Base-by-base conservation (phyloP, 2,797 vertebrate species). In the Gephyroberyx darwinii region DNA sequence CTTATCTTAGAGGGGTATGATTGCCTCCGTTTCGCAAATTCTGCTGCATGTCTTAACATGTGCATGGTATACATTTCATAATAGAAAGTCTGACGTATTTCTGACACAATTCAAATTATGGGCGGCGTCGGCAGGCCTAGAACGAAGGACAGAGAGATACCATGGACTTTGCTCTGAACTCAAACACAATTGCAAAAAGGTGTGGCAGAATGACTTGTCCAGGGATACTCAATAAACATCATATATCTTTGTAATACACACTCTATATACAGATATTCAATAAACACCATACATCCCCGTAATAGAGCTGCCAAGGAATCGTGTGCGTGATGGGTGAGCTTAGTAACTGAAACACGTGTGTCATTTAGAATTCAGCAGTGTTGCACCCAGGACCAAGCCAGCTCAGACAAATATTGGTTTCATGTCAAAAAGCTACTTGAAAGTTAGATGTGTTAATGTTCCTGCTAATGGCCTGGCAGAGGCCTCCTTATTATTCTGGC, bases 381-480 rank as follows among this genome's bases (percentile, higher is more conserved):
- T 86, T 74, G 81, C 77, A 78, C 17, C 50, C 54, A 39, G 22
- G 76, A 83, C 69, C 72, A 56, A 78, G 77, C 82, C 71, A 55
- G 80, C 83, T 81, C 78, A 82, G 89, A 83, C 88, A 87, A 93
- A 92, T 94, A 94, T 94, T 93, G 92, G 91, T 92, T 93, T 94
- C 93, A 77, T 93, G 92, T 94, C 93, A 93, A 90, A 92, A 92
- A 93, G 90, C 86, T 89, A 86, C 89, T 93, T 90, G 83, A 92
- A 93, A 91, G 90, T 92, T 92, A 88, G 91, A 93, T 90, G 90
- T 92, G 92, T 91, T 94, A 93, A 94, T 94, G 92, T 90, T 86
- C 82, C 70, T 75, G 78, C 91, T 93, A 93, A 93, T 92, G 89
- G 89, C 91, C 83, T 74, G 83, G 88, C 80, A 88, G 91, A 89